Percentiles rank a stretch among this genome's conserved stretches.
These are phyloP conservation scores for Anguilla rostrata DNA, from an alignment of 2,113 vertebrate species.

Conservation along the genomic window DNA sequence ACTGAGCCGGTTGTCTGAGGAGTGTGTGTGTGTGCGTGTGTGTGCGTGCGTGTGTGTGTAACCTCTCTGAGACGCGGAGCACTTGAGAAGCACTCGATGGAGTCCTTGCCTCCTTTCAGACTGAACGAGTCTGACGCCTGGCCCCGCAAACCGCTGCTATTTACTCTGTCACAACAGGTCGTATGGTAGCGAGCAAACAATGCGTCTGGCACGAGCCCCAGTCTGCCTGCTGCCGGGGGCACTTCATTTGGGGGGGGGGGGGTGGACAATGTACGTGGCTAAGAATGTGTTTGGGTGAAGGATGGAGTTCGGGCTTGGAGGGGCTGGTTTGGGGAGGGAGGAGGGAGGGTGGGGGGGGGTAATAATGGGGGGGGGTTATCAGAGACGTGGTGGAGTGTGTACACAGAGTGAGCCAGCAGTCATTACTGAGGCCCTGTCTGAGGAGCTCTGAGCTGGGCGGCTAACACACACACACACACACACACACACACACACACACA, in stretches of 20 bases:
- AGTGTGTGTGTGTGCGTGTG: too few species aligned
- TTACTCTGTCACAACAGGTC: too few species aligned
- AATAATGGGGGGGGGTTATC: background rate
- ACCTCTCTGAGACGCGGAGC: background rate
- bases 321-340: slow-evolving; percentile 19
- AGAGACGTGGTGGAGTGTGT: slow-evolving; percentile 44
- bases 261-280: background rate
- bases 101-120: background rate
- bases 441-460: slow-evolving; percentile 49
- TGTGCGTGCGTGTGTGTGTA: too few species aligned
- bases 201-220: slow-evolving; percentile 11
- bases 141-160: too few species aligned
- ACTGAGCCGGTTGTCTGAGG: too few species aligned
- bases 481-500: too few species aligned
- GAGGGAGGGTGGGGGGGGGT: slow-evolving; percentile 6
- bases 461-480: slow-evolving; percentile 23
- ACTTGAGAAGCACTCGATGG: background rate
- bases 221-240: background rate
- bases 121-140: background rate
- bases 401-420: slow-evolving; percentile 39
- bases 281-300: background rate
- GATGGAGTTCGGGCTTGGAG: background rate
- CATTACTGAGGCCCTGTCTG: slow-evolving; percentile 40
- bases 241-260: background rate
- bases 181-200: slow-evolving; percentile 6